Base-by-base conservation (phyloP, 1,140 invertebrate genomes). In the Drosophila neocordata region DNA sequence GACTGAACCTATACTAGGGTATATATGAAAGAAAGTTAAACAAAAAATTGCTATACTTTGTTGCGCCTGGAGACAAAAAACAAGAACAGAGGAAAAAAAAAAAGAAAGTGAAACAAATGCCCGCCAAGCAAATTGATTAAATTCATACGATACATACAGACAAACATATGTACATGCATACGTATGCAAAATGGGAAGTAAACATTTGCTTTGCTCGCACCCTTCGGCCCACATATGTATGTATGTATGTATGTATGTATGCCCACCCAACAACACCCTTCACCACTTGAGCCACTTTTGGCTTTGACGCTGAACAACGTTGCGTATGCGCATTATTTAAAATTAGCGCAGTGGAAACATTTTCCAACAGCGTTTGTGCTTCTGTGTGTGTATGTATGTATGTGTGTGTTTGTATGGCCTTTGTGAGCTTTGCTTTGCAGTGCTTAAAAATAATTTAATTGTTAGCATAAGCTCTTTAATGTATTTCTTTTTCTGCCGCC, bases 391-490 rank as follows among this genome's bases (percentile, higher is more conserved):
- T 27, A 58, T 34, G 34, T 34, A 37, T 44, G 57, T 55, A 53
- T 57, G 48, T 38, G 59, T 48, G 37, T 52, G 68, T 68, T 44
- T 57, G 27, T 65, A 18, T 70, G 63, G 58, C 56, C 63, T 60
- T 60, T 76, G 70, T 72, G 67, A 65, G 37, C 66, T 64, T 59
- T 71, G 48, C 51, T 60, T 69, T 63, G 60, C 70, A 58, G 66
- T 70, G 75, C 81, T 87, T 87, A 71, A 75, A 82, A 87, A 75
- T 85, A 87, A 87, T 85, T 85, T 81, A 85, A 85, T 85, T 85
- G 82, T 87, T 87, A 22, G 74, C 82, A 65, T 81, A 82, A 85
- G 82, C 82, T 78, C 77, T 87, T 85, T 85, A 85, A 85, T 81
- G 70, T 53, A 52, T 72, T 63, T 64, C 68, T 55, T 71, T 53